Percentiles rank a stretch among this genome's conserved stretches.
Conservation (phyloP, 2,888 invertebrate species). For the Acanthococcus lagerstroemiae region DNA sequence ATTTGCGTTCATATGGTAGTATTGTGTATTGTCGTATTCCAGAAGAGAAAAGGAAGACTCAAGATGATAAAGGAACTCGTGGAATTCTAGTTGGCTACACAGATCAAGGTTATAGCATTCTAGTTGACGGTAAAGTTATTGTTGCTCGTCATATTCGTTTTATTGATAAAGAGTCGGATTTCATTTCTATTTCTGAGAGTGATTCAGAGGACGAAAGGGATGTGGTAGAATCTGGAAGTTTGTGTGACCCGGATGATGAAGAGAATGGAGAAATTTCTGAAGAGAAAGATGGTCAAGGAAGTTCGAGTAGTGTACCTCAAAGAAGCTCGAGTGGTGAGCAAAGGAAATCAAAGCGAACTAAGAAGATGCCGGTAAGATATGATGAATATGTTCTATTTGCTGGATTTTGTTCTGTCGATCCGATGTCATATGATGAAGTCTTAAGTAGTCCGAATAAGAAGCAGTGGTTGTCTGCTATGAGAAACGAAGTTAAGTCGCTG, state of each 20-base stretch:
- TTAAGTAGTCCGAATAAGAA: not conserved
- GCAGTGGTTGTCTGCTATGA: not conserved
- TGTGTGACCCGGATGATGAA: not conserved
- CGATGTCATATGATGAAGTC: not conserved
- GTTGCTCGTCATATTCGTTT: not conserved
- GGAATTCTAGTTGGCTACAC: not conserved
- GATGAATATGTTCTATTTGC: not conserved
- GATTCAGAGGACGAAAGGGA: too few species aligned
- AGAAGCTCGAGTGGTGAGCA: not conserved
- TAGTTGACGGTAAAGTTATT: not conserved
- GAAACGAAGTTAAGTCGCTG: not conserved
- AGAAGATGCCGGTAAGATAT: not conserved
- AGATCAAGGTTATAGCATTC: not conserved
- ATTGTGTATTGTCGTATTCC: slow-evolving; percentile 38
- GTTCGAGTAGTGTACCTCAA: not conserved
- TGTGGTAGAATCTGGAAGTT: not conserved
- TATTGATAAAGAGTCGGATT: not conserved
- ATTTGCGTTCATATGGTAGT: slow-evolving; percentile 38
- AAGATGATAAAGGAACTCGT: not conserved
- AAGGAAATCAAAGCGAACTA: not conserved
- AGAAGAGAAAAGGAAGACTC: slow-evolving; percentile 35
- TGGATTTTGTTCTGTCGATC: not conserved
- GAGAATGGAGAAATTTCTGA: not conserved
- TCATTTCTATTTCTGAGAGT: not conserved
- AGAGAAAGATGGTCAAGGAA: not conserved